A percentile compares a stretch with the other conserved stretches of the same genome.
These are phyloP conservation scores for Trichomycterus rosablanca DNA, from an alignment of 2,113 vertebrate genomes.

Conservation along the genomic window DNA sequence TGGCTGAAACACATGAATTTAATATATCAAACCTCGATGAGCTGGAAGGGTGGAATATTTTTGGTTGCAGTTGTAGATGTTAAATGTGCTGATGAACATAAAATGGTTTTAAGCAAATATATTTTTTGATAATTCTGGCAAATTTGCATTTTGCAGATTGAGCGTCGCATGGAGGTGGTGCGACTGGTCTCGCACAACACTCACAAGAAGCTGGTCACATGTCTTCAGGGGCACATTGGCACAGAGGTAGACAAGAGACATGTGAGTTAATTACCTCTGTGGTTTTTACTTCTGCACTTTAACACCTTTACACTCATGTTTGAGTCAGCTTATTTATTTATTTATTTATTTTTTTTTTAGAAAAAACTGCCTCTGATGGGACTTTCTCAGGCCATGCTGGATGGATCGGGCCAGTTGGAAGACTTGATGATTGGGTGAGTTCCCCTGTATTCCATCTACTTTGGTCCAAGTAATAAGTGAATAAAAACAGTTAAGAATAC, in stretches of 20 bases:
- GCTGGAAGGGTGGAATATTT: no score
- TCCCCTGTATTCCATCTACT: no score
- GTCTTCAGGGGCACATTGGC: conserved; percentile 87
- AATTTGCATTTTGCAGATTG: conserved; percentile 67
- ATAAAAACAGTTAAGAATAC: no score
- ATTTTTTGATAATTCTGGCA: no score
- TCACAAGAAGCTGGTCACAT: conserved; percentile 80
- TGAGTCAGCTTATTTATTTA: no score
- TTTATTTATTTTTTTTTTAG: conserved; percentile 63
- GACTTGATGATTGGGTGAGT: conserved; percentile 88
- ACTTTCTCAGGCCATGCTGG: conserved; percentile 86
- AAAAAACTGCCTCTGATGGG: conserved; percentile 87
- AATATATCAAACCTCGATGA: no score
- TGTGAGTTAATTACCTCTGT: conserved; percentile 63
- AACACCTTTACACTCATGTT: neutral
- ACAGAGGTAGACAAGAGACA: conserved; percentile 86
- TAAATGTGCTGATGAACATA: no score
- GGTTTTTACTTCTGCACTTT: neutral
- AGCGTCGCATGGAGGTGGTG: conserved; percentile 84
- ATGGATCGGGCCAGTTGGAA: conserved; percentile 80
- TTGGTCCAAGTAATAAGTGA: no score
- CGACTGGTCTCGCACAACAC: conserved; percentile 82
- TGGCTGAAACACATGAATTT: no score
- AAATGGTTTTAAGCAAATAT: no score
- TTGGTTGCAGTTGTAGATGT: no score